These are phyloP conservation scores for Ceratoteleas bidentatus DNA, from an alignment of 1,140 invertebrate species.

Conservation along the genomic window DNA sequence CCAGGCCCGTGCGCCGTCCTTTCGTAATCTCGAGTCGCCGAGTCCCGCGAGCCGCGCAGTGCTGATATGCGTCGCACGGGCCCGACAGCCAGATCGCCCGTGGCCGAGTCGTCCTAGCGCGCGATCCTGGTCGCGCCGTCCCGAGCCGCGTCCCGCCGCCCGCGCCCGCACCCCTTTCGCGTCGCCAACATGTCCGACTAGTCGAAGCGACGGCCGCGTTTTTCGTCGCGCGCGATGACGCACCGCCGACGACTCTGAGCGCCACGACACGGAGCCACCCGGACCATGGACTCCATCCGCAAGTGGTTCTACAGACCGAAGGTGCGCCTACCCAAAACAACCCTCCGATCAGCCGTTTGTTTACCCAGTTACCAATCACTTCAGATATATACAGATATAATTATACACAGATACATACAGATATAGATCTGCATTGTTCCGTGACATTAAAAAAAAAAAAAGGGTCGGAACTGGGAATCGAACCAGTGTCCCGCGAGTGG, in stretches of 20 bases:
- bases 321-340: conserved; percentile 82
- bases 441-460: no score
- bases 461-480: no score
- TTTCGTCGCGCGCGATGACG: conserved; percentile 63
- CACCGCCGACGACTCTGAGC: conserved; percentile 56
- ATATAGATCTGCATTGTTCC: no score
- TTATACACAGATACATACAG: no score
- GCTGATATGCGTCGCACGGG: conserved; percentile 40
- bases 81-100: conserved; percentile 31
- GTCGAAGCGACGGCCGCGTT: conserved; percentile 42
- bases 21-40: conserved; percentile 24
- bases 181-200: conserved; percentile 55
- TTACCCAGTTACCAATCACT: no score
- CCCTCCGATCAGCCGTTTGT: no score
- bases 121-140: background rate
- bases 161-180: conserved; percentile 6
- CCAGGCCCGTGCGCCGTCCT: conserved; percentile 19
- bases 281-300: conserved; percentile 91
- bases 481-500: no score
- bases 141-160: background rate
- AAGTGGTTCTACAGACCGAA: conserved; percentile 96
- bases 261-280: conserved; percentile 47
- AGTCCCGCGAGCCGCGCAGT: conserved; percentile 19
- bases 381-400: no score
- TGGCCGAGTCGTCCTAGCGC: conserved; percentile 37